Evolutionary conservation across 2,113 vertebrate species (phyloP).

Genomic region (Dendrocopos noguchii): DNA sequence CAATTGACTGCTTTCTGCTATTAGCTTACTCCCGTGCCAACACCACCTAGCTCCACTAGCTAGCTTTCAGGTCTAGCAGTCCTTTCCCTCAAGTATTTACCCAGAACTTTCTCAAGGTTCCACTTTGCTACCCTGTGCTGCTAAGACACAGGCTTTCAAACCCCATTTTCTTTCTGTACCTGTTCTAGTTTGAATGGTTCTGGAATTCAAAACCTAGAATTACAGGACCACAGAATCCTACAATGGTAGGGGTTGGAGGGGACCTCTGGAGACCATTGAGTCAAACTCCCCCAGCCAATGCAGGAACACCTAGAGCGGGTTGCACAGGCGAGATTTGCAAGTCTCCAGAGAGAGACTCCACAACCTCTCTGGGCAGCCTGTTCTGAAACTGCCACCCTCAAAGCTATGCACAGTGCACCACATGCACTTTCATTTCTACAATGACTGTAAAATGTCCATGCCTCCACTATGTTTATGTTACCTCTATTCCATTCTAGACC

Average conservation of each 20-base stretch:
- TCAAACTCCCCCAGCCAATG: too few relatives aligned
- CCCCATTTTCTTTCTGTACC: not conserved
- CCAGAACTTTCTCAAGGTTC: not conserved
- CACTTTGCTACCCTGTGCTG: not conserved
- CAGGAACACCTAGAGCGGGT: too few relatives aligned
- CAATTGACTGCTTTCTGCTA: not conserved
- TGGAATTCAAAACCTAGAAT: not conserved
- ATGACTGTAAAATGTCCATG: not conserved
- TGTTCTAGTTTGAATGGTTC: not conserved
- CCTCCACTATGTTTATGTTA: not conserved
- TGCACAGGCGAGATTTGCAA: too few relatives aligned
- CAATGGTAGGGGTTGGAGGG: too few relatives aligned
- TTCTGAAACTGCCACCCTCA: too few relatives aligned
- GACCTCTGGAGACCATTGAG: too few relatives aligned
- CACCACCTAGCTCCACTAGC: not conserved
- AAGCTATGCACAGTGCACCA: not conserved
- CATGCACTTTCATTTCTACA: not conserved
- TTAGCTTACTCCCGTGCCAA: not conserved
- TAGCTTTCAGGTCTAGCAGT: not conserved
- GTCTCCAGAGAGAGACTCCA: too few relatives aligned
- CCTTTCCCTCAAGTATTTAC: not conserved
- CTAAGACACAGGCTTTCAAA: not conserved
- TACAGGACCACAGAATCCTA: not conserved
- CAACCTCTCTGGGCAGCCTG: too few relatives aligned
- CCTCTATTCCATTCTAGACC: not conserved